Evolutionary conservation across 1,140 invertebrate genomes (phyloP), one percentile per base, ranked within the genome.

Genomic region (Ruditapes philippinarum): DNA sequence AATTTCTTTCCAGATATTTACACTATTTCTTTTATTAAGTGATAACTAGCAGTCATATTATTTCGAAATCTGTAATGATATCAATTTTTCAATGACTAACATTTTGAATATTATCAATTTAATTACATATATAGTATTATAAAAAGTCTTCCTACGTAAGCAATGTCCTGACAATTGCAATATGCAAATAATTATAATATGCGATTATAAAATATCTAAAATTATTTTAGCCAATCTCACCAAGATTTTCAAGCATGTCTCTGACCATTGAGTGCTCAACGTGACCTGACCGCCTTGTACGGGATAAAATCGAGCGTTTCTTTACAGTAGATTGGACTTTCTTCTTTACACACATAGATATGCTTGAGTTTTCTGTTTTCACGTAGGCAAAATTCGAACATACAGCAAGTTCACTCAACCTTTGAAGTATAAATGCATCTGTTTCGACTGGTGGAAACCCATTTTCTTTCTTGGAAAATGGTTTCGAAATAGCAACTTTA

Each of bases 311-410:
- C 2, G 80, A 83, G n/a, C 80, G 57, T 42, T 83, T 83, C 22
- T 42, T 62, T 22, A n/a, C 36, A 22, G 36, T 25, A 2, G 25
- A 33, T n/a, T 49, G 33, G 12, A 25, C 19, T 45, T 33, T 65
- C 38, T 49, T 65, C 14, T 65, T 40, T 5, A 83, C 80, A 49
- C 80, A 83, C 42, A 42, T 65, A 0, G 57, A 49, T 3, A 83
- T 62, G 4, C 1, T 19, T 22, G 57, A 11, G 1, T 83, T 42
- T 31, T 68, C 5, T 0, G 7, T 42, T 28, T 51, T 33, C n/a
- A 76, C 83, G 31, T 73, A 40, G 11, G 65, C 42, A 17, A 85
- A 85, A 17, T 85, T 76, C 19, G 83, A 73, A 54, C 83, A 85
- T 3, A 85, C 83, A 0, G 83, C 65, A 3, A 85, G 51, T 42